Conservation (phyloP, 1,140 invertebrate genomes). For the Orchestia grillus region DNA sequence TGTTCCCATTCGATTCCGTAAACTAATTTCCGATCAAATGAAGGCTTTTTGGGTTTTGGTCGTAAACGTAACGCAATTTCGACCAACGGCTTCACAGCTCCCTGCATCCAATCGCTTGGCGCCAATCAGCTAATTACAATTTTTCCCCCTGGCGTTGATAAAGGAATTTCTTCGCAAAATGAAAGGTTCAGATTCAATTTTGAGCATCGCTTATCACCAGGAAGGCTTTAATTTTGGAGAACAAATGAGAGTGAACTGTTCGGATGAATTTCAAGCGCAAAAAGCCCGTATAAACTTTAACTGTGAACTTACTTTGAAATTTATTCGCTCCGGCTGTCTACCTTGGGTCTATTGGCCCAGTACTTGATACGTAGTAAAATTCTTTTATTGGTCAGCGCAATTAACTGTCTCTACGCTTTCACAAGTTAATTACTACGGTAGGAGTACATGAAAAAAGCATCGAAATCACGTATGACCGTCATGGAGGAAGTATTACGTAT, state of each 20-base stretch:
- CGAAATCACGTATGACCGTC: no score
- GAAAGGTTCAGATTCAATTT: not conserved
- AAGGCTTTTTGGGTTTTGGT: not conserved
- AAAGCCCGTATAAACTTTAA: no score
- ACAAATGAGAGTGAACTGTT: not conserved
- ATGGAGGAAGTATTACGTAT: no score
- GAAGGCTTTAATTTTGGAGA: not conserved
- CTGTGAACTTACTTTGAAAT: no score
- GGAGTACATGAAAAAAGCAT: no score
- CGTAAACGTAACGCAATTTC: constrained; percentile 36
- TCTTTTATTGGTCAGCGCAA: no score
- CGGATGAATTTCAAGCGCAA: not conserved
- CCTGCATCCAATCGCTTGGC: constrained; percentile 35
- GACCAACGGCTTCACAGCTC: constrained; percentile 2
- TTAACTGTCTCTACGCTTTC: no score
- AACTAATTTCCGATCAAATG: constrained; percentile 52
- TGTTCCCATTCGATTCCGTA: not conserved
- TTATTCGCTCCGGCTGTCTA: no score
- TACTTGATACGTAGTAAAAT: no score
- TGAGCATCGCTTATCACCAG: not conserved
- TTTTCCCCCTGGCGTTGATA: not conserved
- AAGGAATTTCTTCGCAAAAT: constrained; percentile 27
- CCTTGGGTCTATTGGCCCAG: no score
- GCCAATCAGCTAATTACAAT: constrained; percentile 41
- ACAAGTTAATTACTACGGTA: no score